Evolutionary conservation across 2,797 vertebrate genomes (phyloP).

Genomic region (Enteromius fasciolatus): DNA sequence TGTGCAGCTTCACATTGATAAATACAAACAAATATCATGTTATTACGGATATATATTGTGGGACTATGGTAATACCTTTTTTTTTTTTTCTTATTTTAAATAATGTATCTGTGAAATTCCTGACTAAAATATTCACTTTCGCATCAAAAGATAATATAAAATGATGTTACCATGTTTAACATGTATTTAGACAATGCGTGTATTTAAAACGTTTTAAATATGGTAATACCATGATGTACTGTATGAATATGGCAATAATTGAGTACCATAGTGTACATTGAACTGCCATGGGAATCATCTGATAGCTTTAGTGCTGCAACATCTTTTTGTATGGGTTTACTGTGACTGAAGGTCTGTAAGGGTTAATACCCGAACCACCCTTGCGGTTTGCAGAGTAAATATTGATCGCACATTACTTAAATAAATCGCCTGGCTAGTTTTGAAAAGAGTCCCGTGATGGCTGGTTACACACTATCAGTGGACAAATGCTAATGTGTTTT

Average conservation of each 20-base stretch:
- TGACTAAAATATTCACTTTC: neutral
- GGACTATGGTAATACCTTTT: neutral
- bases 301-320: neutral
- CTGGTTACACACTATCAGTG: constrained; percentile 49
- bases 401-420: constrained; percentile 78
- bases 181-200: neutral
- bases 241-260: neutral
- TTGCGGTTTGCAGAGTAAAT: constrained; percentile 65
- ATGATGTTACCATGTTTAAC: neutral
- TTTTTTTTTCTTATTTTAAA: neutral
- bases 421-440: constrained; percentile 73
- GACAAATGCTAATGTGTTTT: constrained; percentile 42
- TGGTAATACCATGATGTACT: neutral
- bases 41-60: neutral
- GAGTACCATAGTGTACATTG: neutral
- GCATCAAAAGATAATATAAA: neutral
- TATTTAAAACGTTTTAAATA: neutral
- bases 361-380: neutral
- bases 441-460: constrained; percentile 57
- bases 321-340: neutral
- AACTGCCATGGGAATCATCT: neutral
- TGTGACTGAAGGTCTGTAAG: neutral
- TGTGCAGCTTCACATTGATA: too few species aligned
- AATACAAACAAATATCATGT: neutral
- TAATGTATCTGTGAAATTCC: neutral